Conservation (phyloP, 2,888 invertebrate species). For the Ochropacha duplaris region DNA sequence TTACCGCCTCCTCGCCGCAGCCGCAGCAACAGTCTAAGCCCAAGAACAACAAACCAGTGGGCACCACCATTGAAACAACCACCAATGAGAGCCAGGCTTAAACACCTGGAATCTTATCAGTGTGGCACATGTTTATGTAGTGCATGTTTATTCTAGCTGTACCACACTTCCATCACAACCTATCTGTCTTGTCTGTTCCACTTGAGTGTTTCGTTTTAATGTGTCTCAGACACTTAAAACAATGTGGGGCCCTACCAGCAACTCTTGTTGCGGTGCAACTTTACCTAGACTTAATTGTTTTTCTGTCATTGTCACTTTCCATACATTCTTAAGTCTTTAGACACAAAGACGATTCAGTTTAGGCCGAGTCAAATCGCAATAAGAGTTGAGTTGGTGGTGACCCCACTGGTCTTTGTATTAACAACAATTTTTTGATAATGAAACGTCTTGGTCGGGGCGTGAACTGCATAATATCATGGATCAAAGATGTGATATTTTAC, state of each 20-base stretch:
- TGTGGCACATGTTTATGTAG: conserved; percentile 64
- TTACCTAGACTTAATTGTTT: too few relatives aligned
- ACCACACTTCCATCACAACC: conserved; percentile 54
- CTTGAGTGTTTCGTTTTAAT: conserved; percentile 65
- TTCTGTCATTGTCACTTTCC: too few relatives aligned
- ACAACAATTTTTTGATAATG: conserved; percentile 37
- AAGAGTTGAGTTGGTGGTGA: too few relatives aligned
- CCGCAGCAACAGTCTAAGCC: conserved; percentile 61
- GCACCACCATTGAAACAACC: conserved; percentile 71
- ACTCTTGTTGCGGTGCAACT: too few relatives aligned
- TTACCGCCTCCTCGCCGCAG: conserved; percentile 41
- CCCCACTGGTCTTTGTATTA: conserved; percentile 48
- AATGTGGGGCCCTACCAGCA: too few relatives aligned
- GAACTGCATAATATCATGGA: conserved; percentile 73
- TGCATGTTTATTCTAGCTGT: conserved; percentile 66
- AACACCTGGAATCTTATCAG: conserved; percentile 36
- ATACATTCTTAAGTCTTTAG: too few relatives aligned
- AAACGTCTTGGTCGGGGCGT: conserved; percentile 48
- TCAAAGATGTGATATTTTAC: conserved; percentile 78
- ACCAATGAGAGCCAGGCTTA: conserved; percentile 81
- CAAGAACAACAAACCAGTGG: conserved; percentile 61
- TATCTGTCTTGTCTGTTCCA: conserved; percentile 63
- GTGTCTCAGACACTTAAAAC: conserved; percentile 49
- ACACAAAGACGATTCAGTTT: too few relatives aligned
- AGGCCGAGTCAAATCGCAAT: too few relatives aligned